Conservation (phyloP, 2,797 vertebrate species). For the Pseudopleuronectes americanus region DNA sequence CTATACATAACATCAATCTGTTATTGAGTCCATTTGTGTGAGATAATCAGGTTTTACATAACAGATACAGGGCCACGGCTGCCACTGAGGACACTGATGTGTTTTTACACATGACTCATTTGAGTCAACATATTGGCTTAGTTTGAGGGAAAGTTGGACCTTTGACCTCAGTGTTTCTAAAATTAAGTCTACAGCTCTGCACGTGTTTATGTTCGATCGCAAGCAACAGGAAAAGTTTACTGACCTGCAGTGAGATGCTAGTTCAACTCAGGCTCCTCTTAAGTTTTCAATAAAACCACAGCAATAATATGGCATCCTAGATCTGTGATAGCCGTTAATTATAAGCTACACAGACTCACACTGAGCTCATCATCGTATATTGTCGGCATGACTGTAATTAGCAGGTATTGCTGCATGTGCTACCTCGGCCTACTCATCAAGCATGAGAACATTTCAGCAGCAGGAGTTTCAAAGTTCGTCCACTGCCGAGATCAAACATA, state of each 20-base stretch:
- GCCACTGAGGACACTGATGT: background rate
- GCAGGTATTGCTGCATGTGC: background rate
- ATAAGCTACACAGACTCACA: conserved; percentile 22
- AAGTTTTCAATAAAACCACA: conserved; percentile 15
- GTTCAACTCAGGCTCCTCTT: conserved; percentile 14
- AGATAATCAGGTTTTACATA: background rate
- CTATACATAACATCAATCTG: background rate
- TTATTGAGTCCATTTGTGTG: background rate
- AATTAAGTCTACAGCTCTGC: too few relatives aligned
- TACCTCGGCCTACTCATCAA: background rate
- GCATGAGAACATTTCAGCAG: conserved; percentile 7
- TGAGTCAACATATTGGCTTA: too few relatives aligned
- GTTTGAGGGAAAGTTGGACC: too few relatives aligned
- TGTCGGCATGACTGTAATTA: conserved; percentile 37
- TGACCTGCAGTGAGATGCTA: background rate
- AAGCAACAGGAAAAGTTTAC: background rate
- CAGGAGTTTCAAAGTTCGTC: background rate
- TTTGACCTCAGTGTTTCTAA: background rate
- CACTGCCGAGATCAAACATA: background rate
- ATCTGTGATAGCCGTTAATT: conserved; percentile 38
- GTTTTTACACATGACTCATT: too few relatives aligned
- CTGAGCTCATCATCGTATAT: conserved; percentile 19
- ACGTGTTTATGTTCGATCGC: too few relatives aligned
- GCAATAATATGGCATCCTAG: conserved; percentile 47
- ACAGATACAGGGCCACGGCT: background rate